Evolutionary conservation across 1,140 invertebrate species (phyloP).

Genomic region (Colletes latitarsis): DNA sequence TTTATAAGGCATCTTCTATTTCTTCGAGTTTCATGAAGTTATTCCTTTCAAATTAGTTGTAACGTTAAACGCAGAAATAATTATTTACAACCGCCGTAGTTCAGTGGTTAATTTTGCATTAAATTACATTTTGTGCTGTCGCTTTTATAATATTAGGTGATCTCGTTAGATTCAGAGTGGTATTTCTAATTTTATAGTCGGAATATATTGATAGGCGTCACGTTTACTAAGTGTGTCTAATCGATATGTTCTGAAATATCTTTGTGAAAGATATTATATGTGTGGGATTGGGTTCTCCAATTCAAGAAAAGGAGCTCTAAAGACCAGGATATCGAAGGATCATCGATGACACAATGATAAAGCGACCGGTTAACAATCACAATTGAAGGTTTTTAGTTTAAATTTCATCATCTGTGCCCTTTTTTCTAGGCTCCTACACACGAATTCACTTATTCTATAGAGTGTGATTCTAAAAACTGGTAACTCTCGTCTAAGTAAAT

Average conservation of each 20-base stretch:
- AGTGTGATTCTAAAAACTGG: too few species aligned
- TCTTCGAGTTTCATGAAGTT: neutral
- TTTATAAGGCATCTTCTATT: neutral
- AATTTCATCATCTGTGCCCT: too few species aligned
- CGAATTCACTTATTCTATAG: neutral
- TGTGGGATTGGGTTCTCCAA: too few species aligned
- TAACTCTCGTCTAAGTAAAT: too few species aligned
- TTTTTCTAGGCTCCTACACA: too few species aligned
- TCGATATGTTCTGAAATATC: neutral
- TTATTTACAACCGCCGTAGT: conserved; percentile 8
- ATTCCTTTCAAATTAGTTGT: neutral
- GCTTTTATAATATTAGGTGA: conserved; percentile 10
- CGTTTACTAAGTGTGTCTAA: neutral
- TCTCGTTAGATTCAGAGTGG: conserved; percentile 37
- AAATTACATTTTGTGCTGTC: conserved; percentile 15
- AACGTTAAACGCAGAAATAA: neutral
- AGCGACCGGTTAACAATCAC: too few species aligned
- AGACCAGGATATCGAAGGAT: too few species aligned
- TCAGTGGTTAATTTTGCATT: neutral
- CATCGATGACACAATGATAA: too few species aligned
- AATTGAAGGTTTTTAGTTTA: too few species aligned
- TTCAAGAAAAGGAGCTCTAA: too few species aligned
- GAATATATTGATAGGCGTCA: neutral
- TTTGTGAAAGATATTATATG: neutral
- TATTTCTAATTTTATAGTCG: conserved; percentile 38